A percentile compares a stretch with the other conserved stretches of the same genome.
These are phyloP conservation scores for Mormyrus proboscirostris DNA, from an alignment of 2,797 vertebrate genomes.

Conservation along the genomic window DNA sequence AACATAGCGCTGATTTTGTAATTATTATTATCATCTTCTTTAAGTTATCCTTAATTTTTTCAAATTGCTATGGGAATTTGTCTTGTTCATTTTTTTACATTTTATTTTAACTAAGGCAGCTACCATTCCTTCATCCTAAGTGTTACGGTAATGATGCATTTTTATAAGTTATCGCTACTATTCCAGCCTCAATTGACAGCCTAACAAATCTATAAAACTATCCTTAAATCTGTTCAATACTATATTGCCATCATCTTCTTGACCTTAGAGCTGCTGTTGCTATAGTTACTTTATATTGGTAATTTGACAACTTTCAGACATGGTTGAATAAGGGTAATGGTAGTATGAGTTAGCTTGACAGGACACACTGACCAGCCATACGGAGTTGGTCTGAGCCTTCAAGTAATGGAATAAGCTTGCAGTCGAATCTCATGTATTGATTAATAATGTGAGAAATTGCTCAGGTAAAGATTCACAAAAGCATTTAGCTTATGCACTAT, in stretches of 20 bases:
- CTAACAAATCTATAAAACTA: background rate
- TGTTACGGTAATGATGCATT: background rate
- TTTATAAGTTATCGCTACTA: background rate
- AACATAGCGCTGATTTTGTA: background rate
- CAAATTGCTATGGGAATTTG: background rate
- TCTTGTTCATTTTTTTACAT: background rate
- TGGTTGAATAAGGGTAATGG: background rate
- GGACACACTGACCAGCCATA: background rate
- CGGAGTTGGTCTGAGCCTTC: background rate
- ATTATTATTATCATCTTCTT: background rate
- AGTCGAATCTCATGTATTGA: constrained; percentile 10
- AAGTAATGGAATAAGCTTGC: background rate
- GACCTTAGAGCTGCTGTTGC: background rate
- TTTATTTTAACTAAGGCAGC: background rate
- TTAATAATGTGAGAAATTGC: constrained; percentile 17
- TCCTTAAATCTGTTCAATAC: background rate
- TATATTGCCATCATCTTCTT: background rate
- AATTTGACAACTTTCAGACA: background rate
- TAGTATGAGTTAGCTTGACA: background rate
- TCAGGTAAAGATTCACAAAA: constrained; percentile 25
- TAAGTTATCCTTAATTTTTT: background rate
- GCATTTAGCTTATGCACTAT: constrained; percentile 10
- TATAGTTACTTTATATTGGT: background rate
- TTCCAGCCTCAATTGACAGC: background rate
- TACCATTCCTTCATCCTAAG: background rate